Percentiles rank a stretch among this genome's conserved stretches.
Evolutionary conservation across 2,797 vertebrate genomes (phyloP).

Genomic region (Tarsius wallacei): DNA sequence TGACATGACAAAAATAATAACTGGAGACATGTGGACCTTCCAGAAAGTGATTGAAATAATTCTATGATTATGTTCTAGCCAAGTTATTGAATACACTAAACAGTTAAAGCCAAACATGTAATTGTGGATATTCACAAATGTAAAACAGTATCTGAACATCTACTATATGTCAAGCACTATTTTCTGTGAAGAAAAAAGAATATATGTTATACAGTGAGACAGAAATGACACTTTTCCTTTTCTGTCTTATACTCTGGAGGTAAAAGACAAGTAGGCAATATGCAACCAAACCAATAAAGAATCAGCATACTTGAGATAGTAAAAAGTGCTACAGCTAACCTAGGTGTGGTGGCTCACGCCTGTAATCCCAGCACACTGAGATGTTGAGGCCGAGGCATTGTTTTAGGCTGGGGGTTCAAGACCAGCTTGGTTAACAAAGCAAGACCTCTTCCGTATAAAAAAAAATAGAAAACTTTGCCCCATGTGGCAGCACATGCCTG

Average conservation of each 20-base stretch:
- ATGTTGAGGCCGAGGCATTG: too few species aligned
- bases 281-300: background rate
- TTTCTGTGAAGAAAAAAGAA: background rate
- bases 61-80: background rate
- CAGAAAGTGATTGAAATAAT: background rate
- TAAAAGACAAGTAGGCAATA: background rate
- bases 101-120: background rate
- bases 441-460: too few species aligned
- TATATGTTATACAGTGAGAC: background rate
- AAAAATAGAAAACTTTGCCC: too few species aligned
- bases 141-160: background rate
- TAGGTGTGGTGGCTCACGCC: too few species aligned
- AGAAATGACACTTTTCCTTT: background rate
- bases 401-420: too few species aligned
- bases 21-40: background rate
- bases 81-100: background rate
- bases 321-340: background rate
- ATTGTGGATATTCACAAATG: background rate
- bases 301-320: background rate
- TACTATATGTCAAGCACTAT: background rate
- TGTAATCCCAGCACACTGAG: too few species aligned
- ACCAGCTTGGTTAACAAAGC: too few species aligned
- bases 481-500: too few species aligned
- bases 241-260: background rate
- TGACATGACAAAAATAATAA: conserved; percentile 15